Evolutionary conservation across 1,140 invertebrate species (phyloP), one percentile per base, ranked within the genome.

Genomic region (Pentalonia nigronervosa): DNA sequence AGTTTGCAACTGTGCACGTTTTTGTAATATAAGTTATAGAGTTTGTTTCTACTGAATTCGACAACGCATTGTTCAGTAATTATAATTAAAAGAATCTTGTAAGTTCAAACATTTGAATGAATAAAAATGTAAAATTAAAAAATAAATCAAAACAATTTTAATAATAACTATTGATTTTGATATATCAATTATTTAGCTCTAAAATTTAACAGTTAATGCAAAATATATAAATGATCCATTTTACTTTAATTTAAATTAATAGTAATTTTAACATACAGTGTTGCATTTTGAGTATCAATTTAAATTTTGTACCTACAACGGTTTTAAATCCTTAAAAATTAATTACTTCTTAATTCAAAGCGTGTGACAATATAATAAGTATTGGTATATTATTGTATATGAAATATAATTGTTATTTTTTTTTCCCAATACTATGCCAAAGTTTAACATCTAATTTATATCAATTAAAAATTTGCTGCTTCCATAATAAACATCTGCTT

Each of bases 11-110:
- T 36, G n/a, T 36, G 34, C 60, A 76, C 60, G 20, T 89, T 89
- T 89, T 89, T 53, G 23, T 7, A 88, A 41, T 89, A 53, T 56
- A 89, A 89, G 50, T 89, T 89, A 50, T 21, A 50, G 20, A 36
- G 47, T 9, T 88, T 50, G 30, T 56, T 89, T 41, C 50, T 25
- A 56, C n/a, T 14, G 7, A 23, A 89, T 89, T 89, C 47, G 34
- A 53, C 47, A 53, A 25, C 8, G 1, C 23, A 25, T 89, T 89
- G 48, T 89, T 56, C 9, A 11, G 88, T 53, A 89, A 89, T 89
- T 89, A 89, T 53, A 89, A 89, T 89, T 89, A 89, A 56, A 89
- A 56, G n/a, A 23, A n/a, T n/a, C 4, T 0, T 30, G 30, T 20
- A 48, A 50, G 20, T 25, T 53, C 36, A 53, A 47, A 14, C n/a